phyloP scores from a whole-genome alignment of 2,797 vertebrate species.

The Discoglossus pictus region DNA sequence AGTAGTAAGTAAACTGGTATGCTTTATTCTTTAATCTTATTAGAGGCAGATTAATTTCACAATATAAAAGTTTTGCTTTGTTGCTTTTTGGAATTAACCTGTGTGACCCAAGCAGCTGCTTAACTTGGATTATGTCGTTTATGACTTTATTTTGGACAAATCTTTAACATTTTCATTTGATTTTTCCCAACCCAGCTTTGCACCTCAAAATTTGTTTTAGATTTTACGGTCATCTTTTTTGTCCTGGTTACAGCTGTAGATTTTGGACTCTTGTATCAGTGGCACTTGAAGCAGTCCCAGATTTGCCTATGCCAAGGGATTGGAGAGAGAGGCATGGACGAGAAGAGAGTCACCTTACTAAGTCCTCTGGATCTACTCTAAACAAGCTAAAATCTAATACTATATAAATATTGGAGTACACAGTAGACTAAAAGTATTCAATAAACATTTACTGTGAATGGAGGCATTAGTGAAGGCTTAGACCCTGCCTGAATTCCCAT shows the following conservation, averaged over 20 bases:
- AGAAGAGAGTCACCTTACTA: conserved; percentile 55
- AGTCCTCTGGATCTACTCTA: conserved; percentile 55
- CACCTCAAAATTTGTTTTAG: conserved; percentile 75
- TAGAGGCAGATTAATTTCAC: conserved; percentile 53
- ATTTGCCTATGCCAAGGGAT: conserved; percentile 50
- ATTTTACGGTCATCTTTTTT: conserved; percentile 68
- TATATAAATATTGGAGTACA: conserved; percentile 73
- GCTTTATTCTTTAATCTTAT: conserved; percentile 29
- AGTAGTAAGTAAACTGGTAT: conserved; percentile 7
- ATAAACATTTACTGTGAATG: conserved; percentile 82
- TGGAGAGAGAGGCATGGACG: conserved; percentile 10
- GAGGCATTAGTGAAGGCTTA: conserved; percentile 79
- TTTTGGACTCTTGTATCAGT: conserved; percentile 60
- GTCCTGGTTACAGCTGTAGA: conserved; percentile 65
- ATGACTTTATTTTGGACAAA: conserved; percentile 78
- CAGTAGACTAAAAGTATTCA: conserved; percentile 74
- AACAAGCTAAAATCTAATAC: conserved; percentile 67
- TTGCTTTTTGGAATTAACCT: conserved; percentile 61
- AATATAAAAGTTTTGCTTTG: conserved; percentile 55
- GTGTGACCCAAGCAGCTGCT: conserved; percentile 73
- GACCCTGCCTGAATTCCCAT: conserved; percentile 92
- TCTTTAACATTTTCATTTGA: conserved; percentile 71
- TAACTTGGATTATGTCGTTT: conserved; percentile 67
- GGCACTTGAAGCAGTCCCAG: conserved; percentile 50
- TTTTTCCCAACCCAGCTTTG: conserved; percentile 68